Evolutionary conservation across 1,140 invertebrate genomes (phyloP).

Genomic region (Ceratina japonica): DNA sequence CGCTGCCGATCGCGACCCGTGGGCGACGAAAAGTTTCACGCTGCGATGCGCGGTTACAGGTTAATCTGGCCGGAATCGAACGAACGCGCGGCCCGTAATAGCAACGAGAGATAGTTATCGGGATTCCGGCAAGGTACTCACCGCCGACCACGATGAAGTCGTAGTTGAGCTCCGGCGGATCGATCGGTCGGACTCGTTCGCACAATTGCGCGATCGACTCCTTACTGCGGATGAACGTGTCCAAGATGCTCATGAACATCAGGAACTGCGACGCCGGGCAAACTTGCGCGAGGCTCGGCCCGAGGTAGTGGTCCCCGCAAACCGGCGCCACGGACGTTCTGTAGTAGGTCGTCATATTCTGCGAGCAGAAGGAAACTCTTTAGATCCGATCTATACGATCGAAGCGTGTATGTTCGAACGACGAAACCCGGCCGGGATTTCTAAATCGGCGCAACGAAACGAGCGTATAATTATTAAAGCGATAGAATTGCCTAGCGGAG

Average conservation of each 20-base stretch:
- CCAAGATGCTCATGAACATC: conserved; percentile 81
- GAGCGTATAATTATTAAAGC: no score
- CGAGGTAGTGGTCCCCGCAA: conserved; percentile 68
- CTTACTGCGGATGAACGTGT: conserved; percentile 78
- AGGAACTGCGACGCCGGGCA: conserved; percentile 80
- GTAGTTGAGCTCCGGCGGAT: conserved; percentile 76
- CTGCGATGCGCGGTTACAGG: no score
- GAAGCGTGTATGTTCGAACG: no score
- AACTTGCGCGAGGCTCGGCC: conserved; percentile 77
- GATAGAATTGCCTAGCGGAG: no score
- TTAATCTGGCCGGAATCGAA: no score
- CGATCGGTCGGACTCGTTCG: conserved; percentile 73
- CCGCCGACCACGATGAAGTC: conserved; percentile 82
- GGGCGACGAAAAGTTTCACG: not conserved
- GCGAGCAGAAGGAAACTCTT: conserved; percentile 1
- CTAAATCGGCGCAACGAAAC: no score
- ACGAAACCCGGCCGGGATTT: no score
- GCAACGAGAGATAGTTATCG: no score
- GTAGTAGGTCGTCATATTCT: conserved; percentile 71
- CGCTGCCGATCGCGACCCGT: not conserved
- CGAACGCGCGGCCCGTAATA: no score
- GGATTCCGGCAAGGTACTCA: conserved; percentile 61
- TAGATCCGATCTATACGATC: no score
- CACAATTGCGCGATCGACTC: conserved; percentile 79
- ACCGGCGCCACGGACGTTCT: conserved; percentile 59